phyloP scores from a whole-genome alignment of 1,140 invertebrate species.

The Drosophila pandora region DNA sequence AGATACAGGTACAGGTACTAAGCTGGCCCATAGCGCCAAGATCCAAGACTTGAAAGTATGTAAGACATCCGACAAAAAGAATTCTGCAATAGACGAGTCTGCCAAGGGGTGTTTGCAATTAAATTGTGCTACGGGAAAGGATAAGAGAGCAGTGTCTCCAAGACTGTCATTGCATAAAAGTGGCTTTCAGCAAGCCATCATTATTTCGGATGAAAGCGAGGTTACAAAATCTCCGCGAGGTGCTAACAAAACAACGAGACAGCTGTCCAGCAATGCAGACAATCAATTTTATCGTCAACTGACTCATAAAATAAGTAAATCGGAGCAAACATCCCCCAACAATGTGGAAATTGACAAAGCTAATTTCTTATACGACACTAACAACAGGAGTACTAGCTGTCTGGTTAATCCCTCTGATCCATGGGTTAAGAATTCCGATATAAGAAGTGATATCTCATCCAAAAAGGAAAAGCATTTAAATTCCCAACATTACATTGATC shows the following conservation, averaged over 20 bases:
- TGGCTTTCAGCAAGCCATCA: slow-evolving; percentile 42
- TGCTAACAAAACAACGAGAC: slow-evolving; percentile 12
- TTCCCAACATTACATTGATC: slow-evolving; percentile 43
- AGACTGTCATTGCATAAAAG: slow-evolving; percentile 36
- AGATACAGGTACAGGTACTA: slow-evolving; percentile 13
- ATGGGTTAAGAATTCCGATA: slow-evolving; percentile 79
- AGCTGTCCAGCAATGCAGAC: slow-evolving; percentile 39
- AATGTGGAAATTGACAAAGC: slow-evolving; percentile 61
- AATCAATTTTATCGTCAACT: slow-evolving; percentile 51
- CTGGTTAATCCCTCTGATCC: slow-evolving; percentile 78
- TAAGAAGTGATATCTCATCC: slow-evolving; percentile 7
- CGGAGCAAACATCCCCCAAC: slow-evolving; percentile 82
- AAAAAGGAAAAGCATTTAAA: slow-evolving; percentile 28
- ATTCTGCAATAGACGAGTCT: slow-evolving; percentile 6
- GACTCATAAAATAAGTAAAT: slow-evolving; percentile 60
- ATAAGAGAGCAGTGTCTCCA: slow-evolving; percentile 17
- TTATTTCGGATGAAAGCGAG: slow-evolving; percentile 44
- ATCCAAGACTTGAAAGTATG: slow-evolving; percentile 10
- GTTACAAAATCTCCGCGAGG: slow-evolving; percentile 18
- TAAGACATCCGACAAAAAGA: slow-evolving; percentile 8
- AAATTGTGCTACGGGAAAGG: slow-evolving; percentile 29
- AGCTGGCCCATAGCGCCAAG: slow-evolving; percentile 6
- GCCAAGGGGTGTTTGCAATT: slow-evolving; percentile 21
- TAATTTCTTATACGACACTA: slow-evolving; percentile 57
- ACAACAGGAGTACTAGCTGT: slow-evolving; percentile 75